phyloP scores from a whole-genome alignment of 2,113 vertebrate species.

The Pteropus alecto region DNA sequence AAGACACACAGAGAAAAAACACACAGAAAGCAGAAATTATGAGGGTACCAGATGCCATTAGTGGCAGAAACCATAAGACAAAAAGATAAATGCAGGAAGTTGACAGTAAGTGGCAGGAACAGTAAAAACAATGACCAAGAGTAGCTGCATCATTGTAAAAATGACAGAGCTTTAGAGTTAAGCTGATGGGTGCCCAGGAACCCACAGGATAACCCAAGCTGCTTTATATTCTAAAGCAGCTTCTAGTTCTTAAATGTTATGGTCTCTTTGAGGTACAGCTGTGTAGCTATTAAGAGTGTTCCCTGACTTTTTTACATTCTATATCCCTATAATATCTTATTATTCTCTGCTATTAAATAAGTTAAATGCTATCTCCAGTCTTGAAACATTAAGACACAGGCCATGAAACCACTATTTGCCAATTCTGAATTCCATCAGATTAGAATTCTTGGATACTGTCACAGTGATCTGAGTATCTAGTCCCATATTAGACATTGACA shows the following conservation, averaged over 20 bases:
- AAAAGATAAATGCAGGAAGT: not conserved
- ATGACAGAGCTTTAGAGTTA: not conserved
- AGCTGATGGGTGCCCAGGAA: not conserved
- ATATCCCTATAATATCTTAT: not conserved
- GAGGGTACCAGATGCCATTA: not conserved
- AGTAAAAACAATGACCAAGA: not conserved
- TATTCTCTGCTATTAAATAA: not conserved
- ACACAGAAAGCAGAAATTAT: not conserved
- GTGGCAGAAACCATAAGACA: not conserved
- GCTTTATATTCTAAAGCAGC: not conserved
- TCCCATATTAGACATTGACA: not conserved
- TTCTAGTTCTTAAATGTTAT: not conserved
- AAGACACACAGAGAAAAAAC: not conserved
- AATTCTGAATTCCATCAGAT: not conserved
- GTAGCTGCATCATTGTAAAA: not conserved
- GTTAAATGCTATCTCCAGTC: not conserved
- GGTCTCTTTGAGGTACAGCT: not conserved
- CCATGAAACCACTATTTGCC: not conserved
- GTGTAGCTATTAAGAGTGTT: not conserved
- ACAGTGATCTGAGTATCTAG: not conserved
- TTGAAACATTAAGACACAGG: not conserved
- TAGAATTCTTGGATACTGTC: not conserved
- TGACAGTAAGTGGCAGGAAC: not conserved
- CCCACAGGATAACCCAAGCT: not conserved
- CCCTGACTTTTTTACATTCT: not conserved